Evolutionary conservation across 2,113 vertebrate genomes (phyloP), one percentile per base, ranked within the genome.

Genomic region (Isichthys henryi): DNA sequence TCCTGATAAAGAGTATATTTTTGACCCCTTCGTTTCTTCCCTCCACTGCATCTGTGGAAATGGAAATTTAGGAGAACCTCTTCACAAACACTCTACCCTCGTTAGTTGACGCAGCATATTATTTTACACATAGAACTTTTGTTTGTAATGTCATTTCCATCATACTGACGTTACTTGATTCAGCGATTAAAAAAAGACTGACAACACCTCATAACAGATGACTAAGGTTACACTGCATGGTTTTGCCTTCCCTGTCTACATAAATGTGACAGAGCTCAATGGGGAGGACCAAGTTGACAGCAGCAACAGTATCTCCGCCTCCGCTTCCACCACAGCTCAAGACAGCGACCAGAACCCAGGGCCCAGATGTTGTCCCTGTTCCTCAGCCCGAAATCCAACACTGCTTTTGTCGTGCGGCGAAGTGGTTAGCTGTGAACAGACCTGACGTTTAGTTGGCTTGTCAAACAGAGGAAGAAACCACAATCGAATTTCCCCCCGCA

Each of bases 361-460:
- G 58, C 39, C 88, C 89, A 90, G 87, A 88, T 82, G 89, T 90
- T 89, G 91, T 93, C 92, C 92, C 91, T 89, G 80, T 91, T 90
- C 86, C 91, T 91, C 91, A 50, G 90, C 87, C 21, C 48, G 92
- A 91, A 95, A 96, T 92, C 90, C 3, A 92, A 96, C 90, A 86
- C 91, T 46, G 92, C 94, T 94, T 95, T 96, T 95, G 94, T 95
- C 92, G 89, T 90, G 90, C 7, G 21, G 86, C 66, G 89, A 95
- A 96, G 95, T 95, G 95, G 94, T 91, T 45, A 89, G 92, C 89
- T 91, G 95, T 90, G 94, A 95, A 96, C 92, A 95, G 95, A 94
- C 93, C 70, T 95, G 95, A 94, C 94, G 94, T 94, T 94, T 94
- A 93, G 90, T 92, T 93, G 91, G 90, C 92, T 90, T 89, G 91